Evolutionary conservation across 53 echinoderm and acorn worm genomes (phyloP).

Genomic region (Luidia sarsii): DNA sequence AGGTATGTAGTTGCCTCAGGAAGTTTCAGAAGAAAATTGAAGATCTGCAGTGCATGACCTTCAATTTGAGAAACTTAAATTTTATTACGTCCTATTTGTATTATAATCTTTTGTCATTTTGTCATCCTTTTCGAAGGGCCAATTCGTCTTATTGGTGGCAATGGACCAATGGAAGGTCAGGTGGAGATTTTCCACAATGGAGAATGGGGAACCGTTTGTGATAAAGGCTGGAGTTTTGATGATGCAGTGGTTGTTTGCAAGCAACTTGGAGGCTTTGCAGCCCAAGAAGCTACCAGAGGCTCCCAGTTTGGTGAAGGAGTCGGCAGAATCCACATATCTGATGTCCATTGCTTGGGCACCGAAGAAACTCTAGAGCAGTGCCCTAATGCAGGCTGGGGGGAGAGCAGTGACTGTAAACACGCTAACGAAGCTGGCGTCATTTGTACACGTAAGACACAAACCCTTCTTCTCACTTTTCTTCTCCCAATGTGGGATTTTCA

Average conservation of each 20-base stretch:
- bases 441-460: slow-evolving; percentile 63
- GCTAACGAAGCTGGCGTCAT: slow-evolving; percentile 57
- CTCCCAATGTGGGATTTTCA: too few relatives aligned
- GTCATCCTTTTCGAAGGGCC: too few relatives aligned
- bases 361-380: slow-evolving; percentile 58
- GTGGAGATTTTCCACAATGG: slow-evolving; percentile 77
- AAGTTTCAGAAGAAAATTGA: too few relatives aligned
- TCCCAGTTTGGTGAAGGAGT: slow-evolving; percentile 47
- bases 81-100: too few relatives aligned
- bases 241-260: slow-evolving; percentile 84
- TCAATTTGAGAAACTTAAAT: too few relatives aligned
- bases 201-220: slow-evolving; percentile 70
- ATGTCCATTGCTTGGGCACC: slow-evolving; percentile 39
- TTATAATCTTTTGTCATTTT: too few relatives aligned
- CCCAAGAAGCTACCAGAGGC: slow-evolving; percentile 32
- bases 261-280: slow-evolving; percentile 56
- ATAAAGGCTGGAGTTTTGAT: slow-evolving; percentile 67
- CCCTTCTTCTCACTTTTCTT: too few relatives aligned
- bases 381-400: slow-evolving; percentile 57
- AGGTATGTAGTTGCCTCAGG: too few relatives aligned
- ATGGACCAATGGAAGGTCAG: slow-evolving; percentile 67
- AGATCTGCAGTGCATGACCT: too few relatives aligned
- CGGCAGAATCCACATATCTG: slow-evolving; percentile 17
- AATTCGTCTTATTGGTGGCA: slow-evolving; percentile 65
- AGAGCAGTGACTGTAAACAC: slow-evolving; percentile 13